Base-by-base conservation (phyloP, 2,113 vertebrate genomes). In the Rhinoptilus africanus region DNA sequence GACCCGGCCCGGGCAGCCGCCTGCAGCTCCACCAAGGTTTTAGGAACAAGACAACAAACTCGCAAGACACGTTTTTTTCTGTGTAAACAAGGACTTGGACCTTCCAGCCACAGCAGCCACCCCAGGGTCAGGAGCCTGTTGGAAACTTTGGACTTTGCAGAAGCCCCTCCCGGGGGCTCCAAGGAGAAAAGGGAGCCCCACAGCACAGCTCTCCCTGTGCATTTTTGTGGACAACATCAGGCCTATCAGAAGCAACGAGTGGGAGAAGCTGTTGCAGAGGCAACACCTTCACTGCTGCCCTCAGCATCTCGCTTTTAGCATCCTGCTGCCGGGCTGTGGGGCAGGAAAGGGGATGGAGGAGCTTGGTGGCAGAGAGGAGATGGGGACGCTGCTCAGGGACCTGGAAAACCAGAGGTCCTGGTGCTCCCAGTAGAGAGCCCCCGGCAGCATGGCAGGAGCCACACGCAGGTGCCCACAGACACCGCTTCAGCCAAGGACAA, bases 81-180 rank as follows among this genome's bases (percentile, higher is more conserved):
- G 30, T 89, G 88, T 85, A 93, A 96, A 97, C 89, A 95, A 95
- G 92, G 93, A 97, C 97, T 97, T 97, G 79, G 85, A 95, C 93
- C 96, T 93, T 48, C 83, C 63, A 63, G 72, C 34, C 28, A 16
- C 68, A 63, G 62, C 67, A 92, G 66, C 73, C 60, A 51, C 53
- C 67, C 63, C 63, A 14, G 23, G 12, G 11, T 14, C 28, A 53
- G 63, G 59, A 84, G 43, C 16, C n/a, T 62, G 53, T 50, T 2
- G 12, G 54, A 93, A 84, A 92, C 95, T 96, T 94, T 96, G 88
- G 81, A 96, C 92, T 81, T 68, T 7, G 6, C 14, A 1, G 23
- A 79, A 94, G n/a, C 75, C 81, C 71, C 22, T 95, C 85, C 54
- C 45, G 56, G 85, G 83, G 50, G 34, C 76, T 92, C 34, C 53